Percentiles rank a stretch among this genome's conserved stretches.
Conservation (phyloP, 2,113 vertebrate genomes). For the Xiphias gladius region DNA sequence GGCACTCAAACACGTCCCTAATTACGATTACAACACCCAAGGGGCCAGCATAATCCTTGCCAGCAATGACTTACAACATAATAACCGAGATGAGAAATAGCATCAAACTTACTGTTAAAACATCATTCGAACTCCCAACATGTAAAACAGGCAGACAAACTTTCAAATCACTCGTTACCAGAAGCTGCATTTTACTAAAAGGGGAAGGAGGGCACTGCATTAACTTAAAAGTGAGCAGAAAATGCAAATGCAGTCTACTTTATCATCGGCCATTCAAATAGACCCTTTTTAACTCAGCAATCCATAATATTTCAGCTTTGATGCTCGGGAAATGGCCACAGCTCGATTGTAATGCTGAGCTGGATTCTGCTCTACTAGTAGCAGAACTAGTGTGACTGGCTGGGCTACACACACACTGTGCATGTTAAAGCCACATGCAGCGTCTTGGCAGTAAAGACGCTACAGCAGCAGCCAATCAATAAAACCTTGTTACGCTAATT, state of each 20-base stretch:
- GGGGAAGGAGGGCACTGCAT: slow-evolving; percentile 56
- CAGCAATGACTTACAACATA: slow-evolving; percentile 52
- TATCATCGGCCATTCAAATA: slow-evolving; percentile 67
- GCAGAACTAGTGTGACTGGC: slow-evolving; percentile 63
- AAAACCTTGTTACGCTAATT: slow-evolving; percentile 89
- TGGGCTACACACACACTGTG: slow-evolving; percentile 65
- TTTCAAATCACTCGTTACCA: slow-evolving; percentile 61
- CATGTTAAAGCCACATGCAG: slow-evolving; percentile 82
- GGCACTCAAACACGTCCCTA: slow-evolving; percentile 55
- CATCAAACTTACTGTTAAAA: slow-evolving; percentile 43
- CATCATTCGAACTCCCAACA: slow-evolving; percentile 48
- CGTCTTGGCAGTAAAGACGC: slow-evolving; percentile 80
- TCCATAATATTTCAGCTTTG: slow-evolving; percentile 76
- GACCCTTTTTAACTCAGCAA: slow-evolving; percentile 71
- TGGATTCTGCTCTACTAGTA: slow-evolving; percentile 43
- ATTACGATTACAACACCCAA: slow-evolving; percentile 70
- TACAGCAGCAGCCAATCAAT: slow-evolving; percentile 85
- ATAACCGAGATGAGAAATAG: slow-evolving; percentile 19
- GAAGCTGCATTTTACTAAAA: slow-evolving; percentile 53
- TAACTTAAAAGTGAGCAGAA: slow-evolving; percentile 69
- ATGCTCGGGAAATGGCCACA: slow-evolving; percentile 63
- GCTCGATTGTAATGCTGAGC: slow-evolving; percentile 45
- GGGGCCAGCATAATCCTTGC: slow-evolving; percentile 40
- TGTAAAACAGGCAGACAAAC: slow-evolving; percentile 61
- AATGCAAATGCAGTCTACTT: slow-evolving; percentile 75